These are phyloP conservation scores for Percina caprodes DNA, from an alignment of 2,113 vertebrate genomes.

Conservation along the genomic window DNA sequence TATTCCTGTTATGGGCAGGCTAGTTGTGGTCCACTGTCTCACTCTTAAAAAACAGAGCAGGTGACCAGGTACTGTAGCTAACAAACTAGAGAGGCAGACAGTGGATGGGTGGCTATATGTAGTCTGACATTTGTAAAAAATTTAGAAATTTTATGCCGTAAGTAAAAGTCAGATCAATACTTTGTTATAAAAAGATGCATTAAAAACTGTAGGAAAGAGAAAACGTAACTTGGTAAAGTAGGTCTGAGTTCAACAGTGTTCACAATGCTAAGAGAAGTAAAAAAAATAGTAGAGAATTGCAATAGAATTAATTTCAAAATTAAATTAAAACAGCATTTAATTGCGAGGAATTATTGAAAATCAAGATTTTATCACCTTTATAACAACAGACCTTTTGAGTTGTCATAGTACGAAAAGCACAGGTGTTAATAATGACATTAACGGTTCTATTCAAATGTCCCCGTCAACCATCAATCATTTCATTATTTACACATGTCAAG, in stretches of 20 bases:
- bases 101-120: not conserved
- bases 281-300: not conserved
- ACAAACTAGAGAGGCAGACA: not conserved
- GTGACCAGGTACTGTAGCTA: not conserved
- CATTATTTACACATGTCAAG: constrained; percentile 15
- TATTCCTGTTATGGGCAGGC: not conserved
- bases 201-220: not conserved
- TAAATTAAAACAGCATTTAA: not conserved
- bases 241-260: not conserved
- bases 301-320: not conserved
- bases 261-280: not conserved
- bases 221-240: not conserved
- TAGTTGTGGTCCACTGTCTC: not conserved
- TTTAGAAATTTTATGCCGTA: not conserved
- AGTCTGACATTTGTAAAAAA: too few relatives aligned
- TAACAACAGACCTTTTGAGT: not conserved
- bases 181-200: not conserved
- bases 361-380: not conserved
- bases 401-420: not conserved
- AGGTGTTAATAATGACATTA: not conserved
- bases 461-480: not conserved
- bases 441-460: not conserved
- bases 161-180: not conserved
- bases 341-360: not conserved
- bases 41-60: not conserved